These are phyloP conservation scores for Chaetoderma sp. DNA, from an alignment of 2,888 invertebrate species.

Conservation along the genomic window DNA sequence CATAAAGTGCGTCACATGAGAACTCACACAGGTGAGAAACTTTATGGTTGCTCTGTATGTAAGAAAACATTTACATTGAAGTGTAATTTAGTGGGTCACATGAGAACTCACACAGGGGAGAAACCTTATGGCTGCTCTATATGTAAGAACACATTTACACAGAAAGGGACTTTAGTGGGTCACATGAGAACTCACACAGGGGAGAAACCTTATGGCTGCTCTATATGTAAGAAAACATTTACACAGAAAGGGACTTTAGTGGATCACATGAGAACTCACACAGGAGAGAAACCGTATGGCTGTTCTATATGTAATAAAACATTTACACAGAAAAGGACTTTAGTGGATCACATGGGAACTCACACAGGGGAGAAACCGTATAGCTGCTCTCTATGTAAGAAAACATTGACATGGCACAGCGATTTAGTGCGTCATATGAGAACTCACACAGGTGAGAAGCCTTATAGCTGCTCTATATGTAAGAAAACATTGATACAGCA, in stretches of 20 bases:
- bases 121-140: slow-evolving; percentile 36
- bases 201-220: slow-evolving; percentile 40
- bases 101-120: slow-evolving; percentile 39
- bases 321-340: neutral
- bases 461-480: slow-evolving; percentile 40
- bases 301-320: slow-evolving; percentile 32
- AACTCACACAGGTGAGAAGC: slow-evolving; percentile 36
- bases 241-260: slow-evolving; percentile 41
- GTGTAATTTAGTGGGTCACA: slow-evolving; percentile 20
- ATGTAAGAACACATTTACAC: slow-evolving; percentile 39
- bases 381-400: slow-evolving; percentile 30
- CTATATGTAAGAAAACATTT: slow-evolving; percentile 42
- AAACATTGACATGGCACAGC: slow-evolving; percentile 35
- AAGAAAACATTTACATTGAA: neutral
- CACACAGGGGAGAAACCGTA: slow-evolving; percentile 23
- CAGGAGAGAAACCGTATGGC: slow-evolving; percentile 34
- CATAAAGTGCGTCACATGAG: too few relatives aligned
- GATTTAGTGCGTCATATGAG: slow-evolving; percentile 37
- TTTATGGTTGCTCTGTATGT: neutral
- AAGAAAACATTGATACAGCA: slow-evolving; percentile 35
- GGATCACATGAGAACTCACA: slow-evolving; percentile 37
- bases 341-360: slow-evolving; percentile 4
- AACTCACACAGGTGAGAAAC: too few relatives aligned
- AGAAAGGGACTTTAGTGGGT: slow-evolving; percentile 37
- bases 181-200: slow-evolving; percentile 40